Evolutionary conservation across 1,140 invertebrate species (phyloP).

Genomic region (Drosophila baimaii): DNA sequence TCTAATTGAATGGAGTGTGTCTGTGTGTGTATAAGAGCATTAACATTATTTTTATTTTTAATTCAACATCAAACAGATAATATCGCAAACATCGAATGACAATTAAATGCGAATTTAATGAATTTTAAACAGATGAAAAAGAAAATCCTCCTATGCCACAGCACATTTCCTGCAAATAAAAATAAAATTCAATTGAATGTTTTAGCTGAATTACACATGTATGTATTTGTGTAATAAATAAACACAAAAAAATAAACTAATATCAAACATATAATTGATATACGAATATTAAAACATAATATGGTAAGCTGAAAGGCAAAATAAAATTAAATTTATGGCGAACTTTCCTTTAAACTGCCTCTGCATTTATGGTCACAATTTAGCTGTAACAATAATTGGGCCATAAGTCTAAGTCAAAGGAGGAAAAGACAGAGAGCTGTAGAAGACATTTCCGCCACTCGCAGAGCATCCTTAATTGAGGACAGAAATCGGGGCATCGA

Average conservation of each 20-base stretch:
- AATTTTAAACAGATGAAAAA: slow-evolving; percentile 5
- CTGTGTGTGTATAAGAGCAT: background rate
- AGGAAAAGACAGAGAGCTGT: background rate
- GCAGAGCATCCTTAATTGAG: slow-evolving; percentile 17
- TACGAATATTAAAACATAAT: slow-evolving; percentile 4
- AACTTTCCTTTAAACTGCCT: background rate
- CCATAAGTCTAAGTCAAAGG: background rate
- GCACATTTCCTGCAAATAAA: background rate
- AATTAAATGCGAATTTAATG: slow-evolving; percentile 17
- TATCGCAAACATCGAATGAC: slow-evolving; percentile 7
- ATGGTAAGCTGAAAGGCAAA: background rate
- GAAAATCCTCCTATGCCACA: slow-evolving; percentile 5
- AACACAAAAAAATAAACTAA: slow-evolving; percentile 1
- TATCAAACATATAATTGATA: background rate
- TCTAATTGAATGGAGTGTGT: slow-evolving; percentile 6
- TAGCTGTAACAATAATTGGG: background rate
- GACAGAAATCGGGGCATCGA: background rate
- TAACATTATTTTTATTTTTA: background rate
- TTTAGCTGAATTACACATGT: slow-evolving; percentile 9
- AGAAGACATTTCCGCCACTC: slow-evolving; percentile 3
- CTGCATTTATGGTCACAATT: background rate
- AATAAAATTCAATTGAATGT: slow-evolving; percentile 5
- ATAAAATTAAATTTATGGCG: background rate
- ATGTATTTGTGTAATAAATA: slow-evolving; percentile 6
- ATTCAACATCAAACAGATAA: slow-evolving; percentile 13